Percentiles rank a stretch among this genome's conserved stretches.
phyloP scores from a whole-genome alignment of 30 jellyfish, hydroid and myxozoan genomes.

The Aurelia sp. region DNA sequence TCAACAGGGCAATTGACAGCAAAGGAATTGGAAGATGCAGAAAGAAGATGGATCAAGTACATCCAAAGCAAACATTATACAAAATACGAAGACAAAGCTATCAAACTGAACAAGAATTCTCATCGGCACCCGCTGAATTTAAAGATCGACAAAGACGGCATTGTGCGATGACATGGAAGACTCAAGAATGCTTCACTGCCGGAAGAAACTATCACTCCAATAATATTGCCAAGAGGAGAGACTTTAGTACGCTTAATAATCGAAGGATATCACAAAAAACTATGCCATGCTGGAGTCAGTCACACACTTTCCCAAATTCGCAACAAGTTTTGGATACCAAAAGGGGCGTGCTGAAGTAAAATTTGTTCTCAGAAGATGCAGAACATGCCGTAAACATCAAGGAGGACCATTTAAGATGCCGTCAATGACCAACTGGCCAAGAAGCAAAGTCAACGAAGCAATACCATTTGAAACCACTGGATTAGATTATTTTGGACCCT shows the following conservation, averaged over 20 bases:
- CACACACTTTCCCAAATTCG: constrained; percentile 13
- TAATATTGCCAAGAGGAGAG: constrained; percentile 16
- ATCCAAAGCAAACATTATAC: constrained; percentile 2
- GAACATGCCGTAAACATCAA: constrained; percentile 3
- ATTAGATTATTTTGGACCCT: too few relatives aligned
- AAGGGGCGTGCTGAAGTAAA: constrained; percentile 15
- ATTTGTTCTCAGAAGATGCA: not conserved
- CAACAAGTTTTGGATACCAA: constrained; percentile 9
- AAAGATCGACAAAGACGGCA: constrained; percentile 22
- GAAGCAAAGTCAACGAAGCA: not conserved
- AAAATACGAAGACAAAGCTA: not conserved
- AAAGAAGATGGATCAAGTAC: constrained; percentile 17
- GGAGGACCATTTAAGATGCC: constrained; percentile 56
- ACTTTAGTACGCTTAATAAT: constrained; percentile 3
- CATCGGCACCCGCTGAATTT: not conserved
- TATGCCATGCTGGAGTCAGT: constrained; percentile 15
- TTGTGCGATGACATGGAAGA: constrained; percentile 36
- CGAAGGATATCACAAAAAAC: constrained; percentile 12
- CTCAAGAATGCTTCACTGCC: constrained; percentile 3
- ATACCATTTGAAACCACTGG: too few relatives aligned
- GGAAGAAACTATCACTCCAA: constrained; percentile 13
- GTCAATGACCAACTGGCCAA: constrained; percentile 47
- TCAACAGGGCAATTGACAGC: too few relatives aligned
- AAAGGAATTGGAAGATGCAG: not conserved
- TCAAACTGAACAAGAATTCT: constrained; percentile 1